Evolutionary conservation across 2,113 vertebrate species (phyloP).

Genomic region (Thymallus thymallus): DNA sequence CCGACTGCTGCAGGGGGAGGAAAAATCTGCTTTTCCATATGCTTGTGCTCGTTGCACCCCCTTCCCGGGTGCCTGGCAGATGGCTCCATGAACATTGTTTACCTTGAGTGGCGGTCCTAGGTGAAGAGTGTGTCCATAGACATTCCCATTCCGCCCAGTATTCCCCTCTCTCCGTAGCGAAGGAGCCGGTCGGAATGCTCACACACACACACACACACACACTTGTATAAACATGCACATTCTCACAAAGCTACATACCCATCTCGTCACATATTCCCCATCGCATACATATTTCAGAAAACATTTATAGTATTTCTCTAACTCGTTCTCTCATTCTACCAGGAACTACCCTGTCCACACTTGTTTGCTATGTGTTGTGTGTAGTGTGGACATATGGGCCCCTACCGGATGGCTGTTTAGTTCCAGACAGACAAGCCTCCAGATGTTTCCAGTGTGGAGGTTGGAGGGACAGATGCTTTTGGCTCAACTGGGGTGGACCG

Average conservation of each 20-base stretch:
- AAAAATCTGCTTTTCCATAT: constrained; percentile 99
- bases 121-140: constrained; percentile 78
- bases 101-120: constrained; percentile 92
- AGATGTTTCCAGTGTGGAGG: constrained; percentile 65
- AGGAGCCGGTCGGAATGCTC: constrained; percentile 15
- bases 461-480: constrained; percentile 61
- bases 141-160: constrained; percentile 63
- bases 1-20: constrained; percentile 91
- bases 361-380: not conserved
- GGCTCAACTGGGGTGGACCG: constrained; percentile 52
- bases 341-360: not conserved
- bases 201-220: not conserved
- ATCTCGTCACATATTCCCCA: not conserved
- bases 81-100: constrained; percentile 98
- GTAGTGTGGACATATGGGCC: constrained; percentile 58
- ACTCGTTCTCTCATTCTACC: not conserved
- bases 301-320: not conserved
- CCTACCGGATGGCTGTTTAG: constrained; percentile 60
- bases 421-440: constrained; percentile 49
- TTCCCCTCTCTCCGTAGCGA: constrained; percentile 54
- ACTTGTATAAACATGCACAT: constrained; percentile 25
- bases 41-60: constrained; percentile 85
- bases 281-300: not conserved
- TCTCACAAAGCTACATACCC: not conserved
- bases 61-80: constrained; percentile 86